phyloP scores from a whole-genome alignment of 2,797 vertebrate species.

The Myripristis murdjan region DNA sequence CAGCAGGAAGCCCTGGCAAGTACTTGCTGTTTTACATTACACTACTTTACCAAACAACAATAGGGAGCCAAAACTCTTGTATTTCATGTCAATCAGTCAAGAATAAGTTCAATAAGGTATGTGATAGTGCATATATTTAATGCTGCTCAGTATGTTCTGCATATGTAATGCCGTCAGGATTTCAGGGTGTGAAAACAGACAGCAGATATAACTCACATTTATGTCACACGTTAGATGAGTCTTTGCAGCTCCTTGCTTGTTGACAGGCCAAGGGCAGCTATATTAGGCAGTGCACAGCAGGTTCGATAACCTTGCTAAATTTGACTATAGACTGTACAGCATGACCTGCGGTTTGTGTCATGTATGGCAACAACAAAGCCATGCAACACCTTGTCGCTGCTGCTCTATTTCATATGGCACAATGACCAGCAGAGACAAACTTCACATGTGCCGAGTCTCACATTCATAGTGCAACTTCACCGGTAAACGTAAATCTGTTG shows the following conservation, averaged over 20 bases:
- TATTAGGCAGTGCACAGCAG: conserved; percentile 14
- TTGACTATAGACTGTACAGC: not conserved
- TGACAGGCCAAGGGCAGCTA: conserved; percentile 12
- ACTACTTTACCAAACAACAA: conserved; percentile 61
- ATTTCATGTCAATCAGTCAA: conserved; percentile 55
- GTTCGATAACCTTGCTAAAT: conserved; percentile 5
- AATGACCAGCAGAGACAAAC: not conserved
- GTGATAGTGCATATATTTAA: conserved; percentile 55
- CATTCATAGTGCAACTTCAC: no score
- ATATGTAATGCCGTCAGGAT: not conserved
- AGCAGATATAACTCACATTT: not conserved
- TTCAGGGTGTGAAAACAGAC: conserved; percentile 2
- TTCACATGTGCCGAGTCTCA: not conserved
- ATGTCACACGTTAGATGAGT: not conserved
- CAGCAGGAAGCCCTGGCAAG: conserved; percentile 62
- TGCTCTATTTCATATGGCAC: not conserved
- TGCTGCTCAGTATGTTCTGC: conserved; percentile 17
- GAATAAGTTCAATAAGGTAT: conserved; percentile 28
- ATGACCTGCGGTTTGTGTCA: not conserved
- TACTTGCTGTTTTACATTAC: conserved; percentile 62
- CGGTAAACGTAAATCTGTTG: no score
- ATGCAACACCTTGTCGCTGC: not conserved
- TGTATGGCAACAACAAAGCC: not conserved
- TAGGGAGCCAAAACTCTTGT: conserved; percentile 36
- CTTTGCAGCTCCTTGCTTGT: not conserved